phyloP scores from a whole-genome alignment of 92 coral and sea anemone species.

The Muricea muricata region DNA sequence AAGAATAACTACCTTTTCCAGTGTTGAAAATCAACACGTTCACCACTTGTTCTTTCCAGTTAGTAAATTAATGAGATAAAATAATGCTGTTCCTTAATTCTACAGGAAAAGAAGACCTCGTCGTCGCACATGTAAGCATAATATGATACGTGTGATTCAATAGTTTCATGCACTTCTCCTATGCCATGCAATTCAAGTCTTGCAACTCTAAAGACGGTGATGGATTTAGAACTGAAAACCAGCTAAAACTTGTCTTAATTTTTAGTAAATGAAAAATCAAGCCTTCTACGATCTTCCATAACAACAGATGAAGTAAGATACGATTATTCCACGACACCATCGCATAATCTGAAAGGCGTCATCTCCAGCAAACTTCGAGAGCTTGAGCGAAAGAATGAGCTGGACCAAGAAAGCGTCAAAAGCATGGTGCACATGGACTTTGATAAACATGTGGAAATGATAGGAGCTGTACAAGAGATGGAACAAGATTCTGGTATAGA shows the following conservation, averaged over 20 bases:
- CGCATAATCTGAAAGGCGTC: conserved; percentile 85
- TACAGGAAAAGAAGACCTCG: conserved; percentile 31
- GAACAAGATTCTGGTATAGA: conserved; percentile 40
- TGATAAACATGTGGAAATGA: neutral
- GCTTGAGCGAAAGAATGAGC: conserved; percentile 94
- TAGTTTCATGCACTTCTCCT: too few relatives aligned
- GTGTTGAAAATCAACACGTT: too few relatives aligned
- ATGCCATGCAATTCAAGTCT: too few relatives aligned
- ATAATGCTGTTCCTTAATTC: too few relatives aligned
- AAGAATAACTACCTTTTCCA: too few relatives aligned
- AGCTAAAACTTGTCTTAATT: neutral
- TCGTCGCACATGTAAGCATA: conserved; percentile 19
- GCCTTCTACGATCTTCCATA: conserved; percentile 88
- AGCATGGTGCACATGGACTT: neutral
- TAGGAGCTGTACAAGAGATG: neutral
- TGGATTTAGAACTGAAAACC: too few relatives aligned
- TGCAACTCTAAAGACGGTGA: too few relatives aligned
- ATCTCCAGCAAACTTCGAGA: conserved; percentile 81
- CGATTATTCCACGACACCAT: conserved; percentile 89
- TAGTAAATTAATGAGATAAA: neutral
- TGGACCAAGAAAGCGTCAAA: conserved; percentile 22
- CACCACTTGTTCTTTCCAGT: too few relatives aligned
- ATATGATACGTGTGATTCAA: too few relatives aligned
- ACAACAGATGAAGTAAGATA: conserved; percentile 88
- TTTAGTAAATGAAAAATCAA: conserved; percentile 85